Evolutionary conservation across 2,888 invertebrate species (phyloP).

Genomic region (Pristionchus entomophagus): DNA sequence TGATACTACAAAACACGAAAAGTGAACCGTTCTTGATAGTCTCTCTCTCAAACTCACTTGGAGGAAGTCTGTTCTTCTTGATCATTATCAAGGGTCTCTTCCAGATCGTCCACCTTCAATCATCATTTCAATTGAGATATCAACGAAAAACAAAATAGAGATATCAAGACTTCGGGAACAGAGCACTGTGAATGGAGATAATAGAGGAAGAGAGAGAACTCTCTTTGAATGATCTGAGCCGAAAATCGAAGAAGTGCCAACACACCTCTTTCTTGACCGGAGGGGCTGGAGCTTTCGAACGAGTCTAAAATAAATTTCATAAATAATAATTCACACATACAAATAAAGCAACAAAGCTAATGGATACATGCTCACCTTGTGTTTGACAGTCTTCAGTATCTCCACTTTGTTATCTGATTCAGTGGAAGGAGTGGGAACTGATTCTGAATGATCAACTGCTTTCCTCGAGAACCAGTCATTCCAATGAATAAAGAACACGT

Average conservation of each 20-base stretch:
- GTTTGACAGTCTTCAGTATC: neutral
- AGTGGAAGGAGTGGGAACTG: neutral
- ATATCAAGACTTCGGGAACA: no score
- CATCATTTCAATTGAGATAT: neutral
- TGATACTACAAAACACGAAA: neutral
- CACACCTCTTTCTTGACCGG: neutral
- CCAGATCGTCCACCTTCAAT: neutral
- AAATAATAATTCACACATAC: neutral
- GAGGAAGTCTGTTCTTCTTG: neutral
- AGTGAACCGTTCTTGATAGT: neutral
- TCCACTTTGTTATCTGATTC: neutral
- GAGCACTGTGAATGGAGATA: no score
- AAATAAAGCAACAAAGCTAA: neutral
- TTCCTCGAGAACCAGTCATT: no score
- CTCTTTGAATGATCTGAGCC: no score
- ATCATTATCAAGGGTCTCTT: neutral
- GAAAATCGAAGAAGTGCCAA: neutral
- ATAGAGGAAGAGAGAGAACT: no score
- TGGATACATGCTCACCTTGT: neutral
- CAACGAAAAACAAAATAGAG: no score
- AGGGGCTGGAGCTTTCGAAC: neutral
- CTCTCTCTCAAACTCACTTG: neutral
- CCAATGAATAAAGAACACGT: no score
- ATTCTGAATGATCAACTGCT: no score
- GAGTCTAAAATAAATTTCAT: neutral